Conservation (phyloP, 2,888 invertebrate genomes). For the Calephelis perditalis region DNA sequence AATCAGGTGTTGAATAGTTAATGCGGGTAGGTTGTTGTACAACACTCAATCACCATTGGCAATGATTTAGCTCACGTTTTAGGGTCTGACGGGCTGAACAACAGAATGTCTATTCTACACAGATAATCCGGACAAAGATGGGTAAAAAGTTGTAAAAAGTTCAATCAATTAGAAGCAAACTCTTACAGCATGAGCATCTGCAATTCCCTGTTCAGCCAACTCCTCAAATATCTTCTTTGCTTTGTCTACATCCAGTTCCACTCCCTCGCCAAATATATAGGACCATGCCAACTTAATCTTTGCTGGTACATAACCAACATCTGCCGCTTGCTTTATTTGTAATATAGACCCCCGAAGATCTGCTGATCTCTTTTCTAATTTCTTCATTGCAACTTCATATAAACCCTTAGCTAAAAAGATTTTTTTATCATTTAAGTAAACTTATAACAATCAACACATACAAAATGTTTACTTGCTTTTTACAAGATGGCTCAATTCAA, state of each 20-base stretch:
- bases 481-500: slow-evolving; percentile 28
- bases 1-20: no score
- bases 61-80: no score
- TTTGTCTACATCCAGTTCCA: slow-evolving; percentile 85
- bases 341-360: slow-evolving; percentile 86
- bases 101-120: no score
- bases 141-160: no score
- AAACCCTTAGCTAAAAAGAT: slow-evolving; percentile 81
- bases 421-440: no score
- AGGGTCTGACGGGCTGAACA: no score
- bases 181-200: slow-evolving; percentile 92
- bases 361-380: slow-evolving; percentile 85
- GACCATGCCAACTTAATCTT: slow-evolving; percentile 93
- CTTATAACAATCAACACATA: no score
- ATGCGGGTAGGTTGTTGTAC: no score
- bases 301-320: slow-evolving; percentile 88
- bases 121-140: no score
- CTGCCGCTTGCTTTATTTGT: slow-evolving; percentile 87
- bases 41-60: no score
- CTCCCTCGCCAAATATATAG: slow-evolving; percentile 88
- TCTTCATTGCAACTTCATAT: slow-evolving; percentile 83
- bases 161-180: slow-evolving; percentile 10
- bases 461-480: no score
- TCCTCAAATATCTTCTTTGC: slow-evolving; percentile 87
- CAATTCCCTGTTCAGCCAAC: slow-evolving; percentile 86